phyloP scores from a whole-genome alignment of 2,888 invertebrate species.

The Arge pagana region DNA sequence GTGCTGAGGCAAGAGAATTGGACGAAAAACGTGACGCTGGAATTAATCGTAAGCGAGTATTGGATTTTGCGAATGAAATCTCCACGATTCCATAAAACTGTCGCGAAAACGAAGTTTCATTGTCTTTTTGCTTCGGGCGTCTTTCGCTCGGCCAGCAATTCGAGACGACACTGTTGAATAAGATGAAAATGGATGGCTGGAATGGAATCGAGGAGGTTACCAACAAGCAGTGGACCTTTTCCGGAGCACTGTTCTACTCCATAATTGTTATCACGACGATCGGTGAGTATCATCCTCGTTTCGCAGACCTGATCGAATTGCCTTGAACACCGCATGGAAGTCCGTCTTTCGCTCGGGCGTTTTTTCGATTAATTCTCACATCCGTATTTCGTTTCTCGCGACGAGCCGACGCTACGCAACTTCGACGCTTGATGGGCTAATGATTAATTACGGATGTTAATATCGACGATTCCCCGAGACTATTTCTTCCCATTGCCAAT shows the following conservation, averaged over 20 bases:
- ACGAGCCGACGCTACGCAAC: background rate
- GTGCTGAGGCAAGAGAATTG: conserved; percentile 78
- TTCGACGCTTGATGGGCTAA: too few relatives aligned
- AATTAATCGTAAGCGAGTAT: conserved; percentile 57
- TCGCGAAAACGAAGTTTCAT: background rate
- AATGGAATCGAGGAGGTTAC: conserved; percentile 75
- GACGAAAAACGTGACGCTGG: conserved; percentile 70
- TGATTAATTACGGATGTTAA: too few relatives aligned
- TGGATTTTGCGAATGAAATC: background rate
- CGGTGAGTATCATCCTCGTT: conserved; percentile 69
- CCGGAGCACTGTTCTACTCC: conserved; percentile 90
- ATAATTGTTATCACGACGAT: conserved; percentile 96
- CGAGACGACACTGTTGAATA: conserved; percentile 74
- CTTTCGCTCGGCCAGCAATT: conserved; percentile 57
- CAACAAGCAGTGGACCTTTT: conserved; percentile 80
- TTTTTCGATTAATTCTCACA: background rate
- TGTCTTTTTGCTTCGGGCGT: conserved; percentile 38
- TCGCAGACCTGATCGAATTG: background rate
- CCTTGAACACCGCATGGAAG: background rate
- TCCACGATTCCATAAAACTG: background rate
- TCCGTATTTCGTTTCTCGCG: background rate
- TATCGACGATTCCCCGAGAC: too few relatives aligned
- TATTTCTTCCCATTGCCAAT: too few relatives aligned
- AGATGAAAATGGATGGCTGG: conserved; percentile 90
- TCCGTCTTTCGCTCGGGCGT: background rate